Conservation (phyloP, 2,888 invertebrate genomes). For the Drosophila kambysellisi region DNA sequence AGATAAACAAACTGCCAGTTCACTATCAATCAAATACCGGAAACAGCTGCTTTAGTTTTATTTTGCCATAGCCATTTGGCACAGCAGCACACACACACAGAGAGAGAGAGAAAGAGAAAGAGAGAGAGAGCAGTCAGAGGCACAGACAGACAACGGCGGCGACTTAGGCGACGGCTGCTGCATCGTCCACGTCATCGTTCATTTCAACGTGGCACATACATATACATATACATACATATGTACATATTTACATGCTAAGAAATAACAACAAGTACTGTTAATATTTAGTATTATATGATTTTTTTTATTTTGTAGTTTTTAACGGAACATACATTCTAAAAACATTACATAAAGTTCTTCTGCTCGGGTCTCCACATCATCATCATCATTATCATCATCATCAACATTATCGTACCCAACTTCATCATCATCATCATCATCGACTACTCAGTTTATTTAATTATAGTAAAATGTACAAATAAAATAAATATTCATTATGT, state of each 20-base stretch:
- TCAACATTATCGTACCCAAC: constrained; percentile 22
- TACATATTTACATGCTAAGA: neutral
- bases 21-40: constrained; percentile 86
- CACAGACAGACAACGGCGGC: constrained; percentile 54
- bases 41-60: constrained; percentile 85
- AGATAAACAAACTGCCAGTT: constrained; percentile 85
- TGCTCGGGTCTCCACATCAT: constrained; percentile 18
- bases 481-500: constrained; percentile 83
- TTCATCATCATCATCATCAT: constrained; percentile 25
- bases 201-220: constrained; percentile 39
- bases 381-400: constrained; percentile 16
- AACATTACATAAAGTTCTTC: constrained; percentile 81
- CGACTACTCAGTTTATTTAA: constrained; percentile 70
- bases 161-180: constrained; percentile 56
- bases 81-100: constrained; percentile 58
- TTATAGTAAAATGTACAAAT: constrained; percentile 83
- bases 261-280: constrained; percentile 32
- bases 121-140: constrained; percentile 7
- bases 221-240: neutral
- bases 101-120: neutral
- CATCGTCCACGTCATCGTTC: constrained; percentile 63
- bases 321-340: constrained; percentile 83
- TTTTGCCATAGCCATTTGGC: constrained; percentile 83
- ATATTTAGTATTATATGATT: constrained; percentile 83
- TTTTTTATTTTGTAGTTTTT: constrained; percentile 82